These are phyloP conservation scores for Synodontis membranacea DNA, from an alignment of 2,113 vertebrate genomes.

Conservation along the genomic window DNA sequence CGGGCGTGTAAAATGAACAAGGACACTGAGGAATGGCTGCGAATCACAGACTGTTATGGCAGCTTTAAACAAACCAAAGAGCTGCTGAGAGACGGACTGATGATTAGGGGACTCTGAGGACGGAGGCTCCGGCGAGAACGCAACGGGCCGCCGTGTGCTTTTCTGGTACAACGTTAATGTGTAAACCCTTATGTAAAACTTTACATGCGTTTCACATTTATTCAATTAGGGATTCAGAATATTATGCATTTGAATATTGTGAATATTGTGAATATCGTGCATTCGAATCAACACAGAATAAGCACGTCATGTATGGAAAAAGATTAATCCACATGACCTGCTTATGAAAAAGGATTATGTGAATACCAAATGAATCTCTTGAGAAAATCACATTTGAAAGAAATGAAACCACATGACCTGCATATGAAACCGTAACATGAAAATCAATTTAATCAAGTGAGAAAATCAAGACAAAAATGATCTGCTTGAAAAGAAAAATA, in stretches of 20 bases:
- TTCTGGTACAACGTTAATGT: background rate
- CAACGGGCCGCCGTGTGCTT: background rate
- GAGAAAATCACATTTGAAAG: background rate
- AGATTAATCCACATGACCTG: background rate
- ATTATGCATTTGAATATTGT: too few species aligned
- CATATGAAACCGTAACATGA: background rate
- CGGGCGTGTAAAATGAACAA: slow-evolving; percentile 55
- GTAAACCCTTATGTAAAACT: background rate
- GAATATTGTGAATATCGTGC: background rate
- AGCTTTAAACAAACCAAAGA: slow-evolving; percentile 53
- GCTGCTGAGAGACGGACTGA: slow-evolving; percentile 47
- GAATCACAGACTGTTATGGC: slow-evolving; percentile 56
- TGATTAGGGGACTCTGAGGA: slow-evolving; percentile 25
- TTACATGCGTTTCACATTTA: background rate
- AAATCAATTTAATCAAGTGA: background rate
- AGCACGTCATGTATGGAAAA: too few species aligned
- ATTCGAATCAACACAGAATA: too few species aligned
- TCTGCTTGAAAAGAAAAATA: background rate
- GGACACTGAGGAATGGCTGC: slow-evolving; percentile 48
- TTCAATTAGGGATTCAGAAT: too few species aligned
- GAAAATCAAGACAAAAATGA: background rate
- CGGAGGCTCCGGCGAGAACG: slow-evolving; percentile 6
- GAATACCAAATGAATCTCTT: background rate
- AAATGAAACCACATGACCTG: background rate
- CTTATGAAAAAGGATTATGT: background rate